Evolutionary conservation across 2,113 vertebrate genomes (phyloP), one percentile per base, ranked within the genome.

Genomic region (Thunnus maccoyii): DNA sequence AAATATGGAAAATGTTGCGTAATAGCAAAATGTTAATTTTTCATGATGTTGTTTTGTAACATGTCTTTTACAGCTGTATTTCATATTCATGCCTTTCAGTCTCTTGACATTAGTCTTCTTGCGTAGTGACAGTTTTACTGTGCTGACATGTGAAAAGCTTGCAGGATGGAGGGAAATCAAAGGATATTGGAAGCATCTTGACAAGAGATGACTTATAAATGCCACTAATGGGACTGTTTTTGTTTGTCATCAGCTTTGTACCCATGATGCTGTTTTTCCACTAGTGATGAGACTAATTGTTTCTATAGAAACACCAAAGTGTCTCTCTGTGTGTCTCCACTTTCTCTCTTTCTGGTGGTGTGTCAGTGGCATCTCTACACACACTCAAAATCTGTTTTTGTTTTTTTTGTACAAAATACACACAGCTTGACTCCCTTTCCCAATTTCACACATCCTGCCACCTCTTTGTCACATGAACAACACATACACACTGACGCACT

Each of bases 171-270:
- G 52, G 47, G 8, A 52, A 72, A 78, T 60, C 15, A 36, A 48
- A 64, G 44, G n/a, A 46, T 55, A 60, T 55, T 48, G 17, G 46
- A 76, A 62, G n/a, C 18, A 22, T 51, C 44, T 74, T 60, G 50
- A 67, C 12, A 5, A 78, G 55, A 41, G 55, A 46, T 84, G 81
- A 85, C 18, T 80, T 55, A 57, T 1, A 13, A 78, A 74, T 18
- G 17, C 7, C 14, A 36, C 62, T 72, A 72, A 82, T 75, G 57
- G 22, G 41, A 58, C 16, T 80, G 81, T 68, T 88, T 84, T 62
- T 88, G 78, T 83, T 87, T 87, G 70, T 89, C 75, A 78, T 75
- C 22, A 56, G 22, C 27, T 72, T 57, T 85, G 11, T 66, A 27
- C 60, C 66, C 25, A n/a, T 74, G 17, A 55, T 47, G 73, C 20